Percentiles rank a stretch among this genome's conserved stretches.
These are phyloP conservation scores for Sitophilus oryzae DNA, from an alignment of 1,140 invertebrate species.

Conservation along the genomic window DNA sequence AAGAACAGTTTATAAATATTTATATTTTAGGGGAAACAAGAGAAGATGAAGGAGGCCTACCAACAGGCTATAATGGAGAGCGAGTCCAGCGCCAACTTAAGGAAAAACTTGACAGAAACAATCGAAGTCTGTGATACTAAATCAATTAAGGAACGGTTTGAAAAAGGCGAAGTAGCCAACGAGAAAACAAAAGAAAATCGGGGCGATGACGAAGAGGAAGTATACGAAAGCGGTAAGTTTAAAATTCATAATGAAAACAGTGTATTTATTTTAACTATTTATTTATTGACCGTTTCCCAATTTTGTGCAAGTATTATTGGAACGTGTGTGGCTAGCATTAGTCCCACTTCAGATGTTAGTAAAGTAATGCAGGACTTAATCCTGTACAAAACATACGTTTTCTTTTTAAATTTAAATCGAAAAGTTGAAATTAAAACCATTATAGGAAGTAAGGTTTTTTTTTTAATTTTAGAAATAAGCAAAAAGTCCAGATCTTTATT, in stretches of 20 bases:
- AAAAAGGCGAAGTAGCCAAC: constrained; percentile 67
- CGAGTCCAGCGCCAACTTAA: constrained; percentile 38
- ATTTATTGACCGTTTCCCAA: too few species aligned
- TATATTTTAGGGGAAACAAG: constrained; percentile 69
- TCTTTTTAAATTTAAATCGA: too few species aligned
- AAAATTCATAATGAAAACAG: too few species aligned
- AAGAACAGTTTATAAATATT: background rate
- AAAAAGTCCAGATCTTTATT: constrained; percentile 82
- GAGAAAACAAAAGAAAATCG: constrained; percentile 50
- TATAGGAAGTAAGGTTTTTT: too few species aligned
- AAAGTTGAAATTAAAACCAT: too few species aligned
- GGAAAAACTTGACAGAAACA: constrained; percentile 32
- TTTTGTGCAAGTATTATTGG: too few species aligned
- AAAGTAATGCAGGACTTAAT: too few species aligned
- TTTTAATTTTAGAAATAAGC: constrained; percentile 63
- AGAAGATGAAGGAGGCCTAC: constrained; percentile 86
- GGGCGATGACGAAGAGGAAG: constrained; percentile 60
- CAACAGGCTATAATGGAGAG: constrained; percentile 82
- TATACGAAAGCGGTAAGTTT: constrained; percentile 72
- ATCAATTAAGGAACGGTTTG: constrained; percentile 75
- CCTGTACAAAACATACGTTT: too few species aligned
- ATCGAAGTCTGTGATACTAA: constrained; percentile 58
- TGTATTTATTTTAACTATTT: too few species aligned
- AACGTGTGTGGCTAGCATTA: too few species aligned
- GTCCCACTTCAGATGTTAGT: too few species aligned